These are phyloP conservation scores for Parthenolecanium corni DNA, from an alignment of 2,888 invertebrate genomes.

Conservation along the genomic window DNA sequence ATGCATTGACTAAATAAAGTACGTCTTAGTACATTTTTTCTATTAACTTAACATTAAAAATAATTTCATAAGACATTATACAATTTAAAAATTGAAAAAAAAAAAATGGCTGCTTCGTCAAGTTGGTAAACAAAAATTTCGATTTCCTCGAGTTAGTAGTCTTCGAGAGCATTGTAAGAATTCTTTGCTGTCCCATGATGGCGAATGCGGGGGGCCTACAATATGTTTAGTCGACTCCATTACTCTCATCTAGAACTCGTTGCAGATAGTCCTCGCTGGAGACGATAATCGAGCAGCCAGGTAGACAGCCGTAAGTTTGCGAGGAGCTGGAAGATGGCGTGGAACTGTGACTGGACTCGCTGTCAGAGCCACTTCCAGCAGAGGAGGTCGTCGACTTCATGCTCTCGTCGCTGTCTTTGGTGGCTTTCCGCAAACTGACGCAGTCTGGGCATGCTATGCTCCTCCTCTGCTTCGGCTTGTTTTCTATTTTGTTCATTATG, in stretches of 20 bases:
- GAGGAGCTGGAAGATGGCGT: not conserved
- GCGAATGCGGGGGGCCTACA: no score
- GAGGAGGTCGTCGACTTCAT: not conserved
- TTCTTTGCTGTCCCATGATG: no score
- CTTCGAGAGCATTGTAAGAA: no score
- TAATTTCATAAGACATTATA: no score
- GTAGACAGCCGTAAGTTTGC: conserved; percentile 2
- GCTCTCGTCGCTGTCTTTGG: not conserved
- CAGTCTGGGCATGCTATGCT: conserved; percentile 8
- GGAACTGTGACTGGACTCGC: not conserved
- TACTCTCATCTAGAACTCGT: conserved; percentile 19
- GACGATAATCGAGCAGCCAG: conserved; percentile 16
- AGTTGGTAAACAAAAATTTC: no score
- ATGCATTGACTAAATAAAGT: no score
- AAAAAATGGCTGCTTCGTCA: no score
- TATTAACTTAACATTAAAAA: no score
- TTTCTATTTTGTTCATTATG: not conserved
- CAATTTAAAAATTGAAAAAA: no score
- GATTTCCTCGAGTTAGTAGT: no score
- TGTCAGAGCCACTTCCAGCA: not conserved
- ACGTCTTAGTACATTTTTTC: no score
- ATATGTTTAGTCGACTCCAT: not conserved
- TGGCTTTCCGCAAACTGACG: conserved; percentile 7
- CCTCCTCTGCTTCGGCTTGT: not conserved
- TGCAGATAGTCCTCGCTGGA: not conserved